Conservation (phyloP, 2,113 vertebrate species). For the Aptenodytes forsteri region DNA sequence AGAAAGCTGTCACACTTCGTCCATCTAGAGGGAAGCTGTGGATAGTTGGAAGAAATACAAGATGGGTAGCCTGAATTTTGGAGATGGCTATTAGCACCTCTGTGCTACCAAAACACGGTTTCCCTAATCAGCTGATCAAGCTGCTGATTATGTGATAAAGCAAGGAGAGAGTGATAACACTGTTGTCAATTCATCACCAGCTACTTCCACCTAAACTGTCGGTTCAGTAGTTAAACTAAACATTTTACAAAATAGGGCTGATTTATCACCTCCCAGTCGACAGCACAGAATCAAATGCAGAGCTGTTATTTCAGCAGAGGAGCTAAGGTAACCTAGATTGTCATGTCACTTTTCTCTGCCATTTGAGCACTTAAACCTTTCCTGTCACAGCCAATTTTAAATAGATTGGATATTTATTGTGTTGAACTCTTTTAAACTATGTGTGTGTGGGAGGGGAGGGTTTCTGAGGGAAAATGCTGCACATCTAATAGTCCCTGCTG, state of each 20-base stretch:
- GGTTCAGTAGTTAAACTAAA: slow-evolving; percentile 27
- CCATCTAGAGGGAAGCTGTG: neutral
- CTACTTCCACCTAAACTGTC: neutral
- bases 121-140: neutral
- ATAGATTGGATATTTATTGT: slow-evolving; percentile 19
- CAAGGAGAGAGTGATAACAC: neutral
- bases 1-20: neutral
- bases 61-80: neutral
- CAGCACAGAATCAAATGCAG: neutral
- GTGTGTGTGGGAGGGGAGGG: neutral
- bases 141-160: slow-evolving; percentile 27
- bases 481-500: slow-evolving; percentile 28
- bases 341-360: neutral
- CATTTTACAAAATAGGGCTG: slow-evolving; percentile 6
- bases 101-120: neutral
- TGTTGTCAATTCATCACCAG: slow-evolving; percentile 2
- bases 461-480: slow-evolving; percentile 42
- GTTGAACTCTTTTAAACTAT: slow-evolving; percentile 30
- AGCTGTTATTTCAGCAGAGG: neutral
- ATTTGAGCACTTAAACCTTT: neutral
- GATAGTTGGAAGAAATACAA: neutral
- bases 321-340: neutral
- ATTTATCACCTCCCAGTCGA: neutral
- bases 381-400: neutral
- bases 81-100: neutral